Evolutionary conservation across 1,140 invertebrate species (phyloP).

Genomic region (Aphis gossypii): DNA sequence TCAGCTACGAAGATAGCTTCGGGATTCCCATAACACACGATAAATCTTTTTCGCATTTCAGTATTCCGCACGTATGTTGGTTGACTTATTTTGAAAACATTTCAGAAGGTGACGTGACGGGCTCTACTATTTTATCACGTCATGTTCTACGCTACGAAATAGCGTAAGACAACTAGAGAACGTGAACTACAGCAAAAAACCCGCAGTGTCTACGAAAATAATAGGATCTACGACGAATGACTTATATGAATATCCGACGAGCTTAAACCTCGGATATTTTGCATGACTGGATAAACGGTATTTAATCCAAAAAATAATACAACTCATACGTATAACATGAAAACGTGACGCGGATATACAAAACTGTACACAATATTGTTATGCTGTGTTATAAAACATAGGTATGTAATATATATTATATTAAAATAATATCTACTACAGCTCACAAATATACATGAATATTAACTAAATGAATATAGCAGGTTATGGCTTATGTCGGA

Average conservation of each 20-base stretch:
- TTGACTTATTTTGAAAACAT: background rate
- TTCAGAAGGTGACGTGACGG: background rate
- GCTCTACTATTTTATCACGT: background rate
- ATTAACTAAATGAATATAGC: too few relatives aligned
- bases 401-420: background rate
- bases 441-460: too few relatives aligned
- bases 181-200: background rate
- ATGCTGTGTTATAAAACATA: background rate
- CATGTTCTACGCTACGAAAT: background rate
- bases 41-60: background rate
- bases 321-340: background rate
- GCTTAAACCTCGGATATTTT: background rate
- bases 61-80: background rate
- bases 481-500: background rate
- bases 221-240: background rate
- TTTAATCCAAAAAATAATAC: conserved; percentile 24
- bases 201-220: background rate
- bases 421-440: too few relatives aligned
- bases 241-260: background rate
- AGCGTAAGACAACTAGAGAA: background rate
- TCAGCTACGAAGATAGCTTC: background rate
- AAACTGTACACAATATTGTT: background rate
- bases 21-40: background rate
- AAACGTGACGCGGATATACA: background rate
- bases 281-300: background rate